Evolutionary conservation across 2,797 vertebrate genomes (phyloP).

Genomic region (Cetoscarus ocellatus): DNA sequence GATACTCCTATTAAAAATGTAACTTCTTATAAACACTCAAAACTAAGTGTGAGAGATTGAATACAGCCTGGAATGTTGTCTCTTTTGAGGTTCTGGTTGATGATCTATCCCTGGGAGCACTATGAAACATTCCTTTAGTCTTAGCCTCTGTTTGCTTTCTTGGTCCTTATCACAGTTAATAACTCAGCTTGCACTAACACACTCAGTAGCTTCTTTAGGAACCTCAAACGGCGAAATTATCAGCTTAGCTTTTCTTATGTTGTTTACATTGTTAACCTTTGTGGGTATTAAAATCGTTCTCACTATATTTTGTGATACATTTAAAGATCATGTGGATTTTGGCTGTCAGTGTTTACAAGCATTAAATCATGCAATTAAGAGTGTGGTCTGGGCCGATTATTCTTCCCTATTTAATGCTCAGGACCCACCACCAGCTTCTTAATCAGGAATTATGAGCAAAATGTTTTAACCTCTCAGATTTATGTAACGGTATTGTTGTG

Average conservation of each 20-base stretch:
- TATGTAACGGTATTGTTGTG: too few relatives aligned
- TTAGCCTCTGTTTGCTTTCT: conserved; percentile 60
- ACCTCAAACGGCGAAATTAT: conserved; percentile 36
- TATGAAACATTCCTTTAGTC: conserved; percentile 68
- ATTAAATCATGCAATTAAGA: background rate
- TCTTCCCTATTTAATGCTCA: too few relatives aligned
- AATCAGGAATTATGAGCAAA: too few relatives aligned
- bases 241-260: conserved; percentile 28
- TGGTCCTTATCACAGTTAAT: conserved; percentile 70
- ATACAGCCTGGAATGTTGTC: conserved; percentile 10
- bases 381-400: too few relatives aligned
- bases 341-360: background rate
- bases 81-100: conserved; percentile 59
- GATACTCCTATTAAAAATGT: too few relatives aligned
- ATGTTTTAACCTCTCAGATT: too few relatives aligned
- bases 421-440: too few relatives aligned
- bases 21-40: conserved; percentile 3
- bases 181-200: conserved; percentile 62
- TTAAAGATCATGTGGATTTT: background rate
- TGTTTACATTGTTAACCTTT: conserved; percentile 29
- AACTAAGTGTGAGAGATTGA: conserved; percentile 25
- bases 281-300: conserved; percentile 1
- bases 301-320: background rate
- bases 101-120: conserved; percentile 42
- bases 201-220: conserved; percentile 57